phyloP scores from a whole-genome alignment of 1,140 invertebrate species.

The Oryzaephilus surinamensis region DNA sequence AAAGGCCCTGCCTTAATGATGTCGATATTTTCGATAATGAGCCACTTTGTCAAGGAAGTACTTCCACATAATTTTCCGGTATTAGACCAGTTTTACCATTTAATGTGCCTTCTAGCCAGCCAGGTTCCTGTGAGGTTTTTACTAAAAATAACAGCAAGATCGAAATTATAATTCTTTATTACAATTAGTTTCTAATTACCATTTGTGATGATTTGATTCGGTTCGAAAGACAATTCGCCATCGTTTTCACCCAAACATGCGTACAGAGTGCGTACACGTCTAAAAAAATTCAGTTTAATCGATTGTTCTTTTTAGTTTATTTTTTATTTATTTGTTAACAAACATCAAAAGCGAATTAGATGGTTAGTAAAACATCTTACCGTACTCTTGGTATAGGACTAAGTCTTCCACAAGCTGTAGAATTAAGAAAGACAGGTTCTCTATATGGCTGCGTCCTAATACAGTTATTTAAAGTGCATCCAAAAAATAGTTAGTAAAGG shows the following conservation, averaged over 20 bases:
- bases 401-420: constrained; percentile 19
- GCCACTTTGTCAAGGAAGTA: constrained; percentile 49
- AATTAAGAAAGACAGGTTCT: constrained; percentile 13
- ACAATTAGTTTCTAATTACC: constrained; percentile 49
- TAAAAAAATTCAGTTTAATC: no score
- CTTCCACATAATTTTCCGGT: constrained; percentile 95
- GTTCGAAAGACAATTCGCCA: constrained; percentile 94
- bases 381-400: constrained; percentile 23
- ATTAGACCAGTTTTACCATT: constrained; percentile 90
- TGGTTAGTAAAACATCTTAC: constrained; percentile 21
- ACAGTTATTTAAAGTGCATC: constrained; percentile 1
- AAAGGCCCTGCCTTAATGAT: constrained; percentile 23
- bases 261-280: constrained; percentile 84
- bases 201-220: constrained; percentile 95
- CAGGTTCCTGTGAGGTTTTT: constrained; percentile 80
- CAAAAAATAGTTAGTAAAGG: constrained; percentile 2
- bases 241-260: constrained; percentile 92
- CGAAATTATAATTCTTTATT: neutral
- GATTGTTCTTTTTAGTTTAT: no score
- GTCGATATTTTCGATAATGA: constrained; percentile 29
- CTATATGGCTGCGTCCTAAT: constrained; percentile 9
- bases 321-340: no score
- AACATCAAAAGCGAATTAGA: no score
- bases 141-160: constrained; percentile 50
- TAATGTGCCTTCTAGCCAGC: constrained; percentile 91